Conservation (phyloP, 2,888 invertebrate species). For the Keiferia lycopersicella region DNA sequence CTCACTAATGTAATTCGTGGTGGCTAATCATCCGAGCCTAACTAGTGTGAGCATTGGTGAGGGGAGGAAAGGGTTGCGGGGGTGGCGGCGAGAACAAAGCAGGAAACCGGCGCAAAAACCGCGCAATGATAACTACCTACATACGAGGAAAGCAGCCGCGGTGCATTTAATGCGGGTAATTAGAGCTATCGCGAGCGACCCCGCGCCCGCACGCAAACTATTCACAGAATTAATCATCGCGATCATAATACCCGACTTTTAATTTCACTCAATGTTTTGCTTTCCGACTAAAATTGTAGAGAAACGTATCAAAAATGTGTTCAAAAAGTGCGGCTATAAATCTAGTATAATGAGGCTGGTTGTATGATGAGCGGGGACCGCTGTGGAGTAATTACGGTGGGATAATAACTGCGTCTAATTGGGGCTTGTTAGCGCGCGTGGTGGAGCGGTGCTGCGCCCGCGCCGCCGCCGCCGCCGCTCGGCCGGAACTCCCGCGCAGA, state of each 20-base stretch:
- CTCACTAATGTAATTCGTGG: conserved; percentile 12
- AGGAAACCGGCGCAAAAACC: conserved; percentile 21
- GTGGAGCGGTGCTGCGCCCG: conserved; percentile 20
- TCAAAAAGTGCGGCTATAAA: conserved; percentile 24
- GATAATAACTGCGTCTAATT: conserved; percentile 39
- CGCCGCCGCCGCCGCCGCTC: conserved; percentile 22
- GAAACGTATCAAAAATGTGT: conserved; percentile 25
- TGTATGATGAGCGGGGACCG: conserved; percentile 28
- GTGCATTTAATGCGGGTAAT: conserved; percentile 23
- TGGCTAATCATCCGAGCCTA: conserved; percentile 20
- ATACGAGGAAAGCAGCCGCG: conserved; percentile 31
- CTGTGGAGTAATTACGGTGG: conserved; percentile 20
- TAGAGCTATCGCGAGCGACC: conserved; percentile 21
- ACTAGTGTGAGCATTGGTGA: neutral
- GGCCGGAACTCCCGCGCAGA: conserved; percentile 17
- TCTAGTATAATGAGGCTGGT: conserved; percentile 25
- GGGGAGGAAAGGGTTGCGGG: conserved; percentile 3
- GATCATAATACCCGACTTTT: conserved; percentile 25
- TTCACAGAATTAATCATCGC: conserved; percentile 26
- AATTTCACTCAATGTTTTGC: conserved; percentile 25
- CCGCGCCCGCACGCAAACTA: conserved; percentile 25
- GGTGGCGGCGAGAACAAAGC: conserved; percentile 27
- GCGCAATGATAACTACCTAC: conserved; percentile 4
- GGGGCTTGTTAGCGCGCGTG: conserved; percentile 37
- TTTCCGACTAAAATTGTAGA: conserved; percentile 23